phyloP scores from a whole-genome alignment of 2,888 invertebrate genomes.

The Melinaea menophilus region DNA sequence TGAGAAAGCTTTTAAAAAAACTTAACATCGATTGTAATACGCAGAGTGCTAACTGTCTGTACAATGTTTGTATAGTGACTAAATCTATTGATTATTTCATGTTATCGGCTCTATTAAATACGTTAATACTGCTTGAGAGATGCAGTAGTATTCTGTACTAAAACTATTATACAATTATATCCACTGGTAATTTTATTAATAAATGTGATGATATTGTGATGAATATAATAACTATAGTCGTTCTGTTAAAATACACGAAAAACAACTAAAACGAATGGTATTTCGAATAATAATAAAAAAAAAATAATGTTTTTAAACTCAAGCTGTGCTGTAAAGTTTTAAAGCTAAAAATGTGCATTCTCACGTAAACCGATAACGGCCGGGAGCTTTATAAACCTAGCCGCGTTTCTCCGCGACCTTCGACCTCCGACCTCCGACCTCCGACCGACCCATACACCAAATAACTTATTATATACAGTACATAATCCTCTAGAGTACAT shows the following conservation, averaged over 20 bases:
- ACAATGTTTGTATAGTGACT: conserved; percentile 29
- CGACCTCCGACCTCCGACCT: conserved; percentile 30
- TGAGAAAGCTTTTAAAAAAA: conserved; percentile 30
- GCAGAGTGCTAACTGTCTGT: conserved; percentile 30
- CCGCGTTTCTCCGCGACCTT: conserved; percentile 20
- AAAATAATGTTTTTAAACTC: conserved; percentile 44
- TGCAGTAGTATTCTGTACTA: conserved; percentile 45
- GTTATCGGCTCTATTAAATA: conserved; percentile 38
- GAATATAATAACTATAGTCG: conserved; percentile 34
- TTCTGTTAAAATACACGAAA: conserved; percentile 32
- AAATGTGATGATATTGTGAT: conserved; percentile 69
- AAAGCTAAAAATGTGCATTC: conserved; percentile 72
- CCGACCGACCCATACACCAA: conserved; percentile 43
- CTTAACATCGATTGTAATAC: conserved; percentile 15
- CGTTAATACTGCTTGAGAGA: conserved; percentile 62
- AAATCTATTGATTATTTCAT: conserved; percentile 26
- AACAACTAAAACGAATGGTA: conserved; percentile 26
- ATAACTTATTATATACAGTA: conserved; percentile 67
- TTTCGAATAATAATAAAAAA: conserved; percentile 26
- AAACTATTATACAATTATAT: conserved; percentile 20
- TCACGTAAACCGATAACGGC: conserved; percentile 44
- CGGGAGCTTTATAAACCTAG: conserved; percentile 19
- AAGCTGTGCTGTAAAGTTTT: conserved; percentile 63
- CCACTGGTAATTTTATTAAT: conserved; percentile 22
- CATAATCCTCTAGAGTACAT: conserved; percentile 65